Base-by-base conservation (phyloP, 2,888 invertebrate genomes). In the Eupithecia subfuscata region DNA sequence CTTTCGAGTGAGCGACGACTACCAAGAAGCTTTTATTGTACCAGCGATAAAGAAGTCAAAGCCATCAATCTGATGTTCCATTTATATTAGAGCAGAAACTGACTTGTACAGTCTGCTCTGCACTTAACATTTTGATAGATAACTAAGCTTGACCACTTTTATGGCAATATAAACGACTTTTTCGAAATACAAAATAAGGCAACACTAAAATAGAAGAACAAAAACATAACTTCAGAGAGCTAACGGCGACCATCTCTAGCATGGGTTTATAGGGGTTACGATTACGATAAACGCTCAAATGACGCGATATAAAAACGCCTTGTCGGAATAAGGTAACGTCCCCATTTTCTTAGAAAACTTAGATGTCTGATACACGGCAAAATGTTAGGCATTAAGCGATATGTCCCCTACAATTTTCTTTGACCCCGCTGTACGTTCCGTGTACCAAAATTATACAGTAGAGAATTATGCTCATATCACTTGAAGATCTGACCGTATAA, bases 401-500 rank as follows among this genome's bases (percentile, higher is more conserved):
- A 85, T 86, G 86, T 85, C 85, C 85, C 82, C 86, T 83, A 90
- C 89, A 90, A 92, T 92, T 92, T 92, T 90, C 89, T 90, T 90
- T 93, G 93, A 94, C 93, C 93, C 89, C 87, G 84, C 84, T 87
- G 84, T 89, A 89, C 89, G 88, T 90, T 88, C 85, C 85, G 89
- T 88, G 89, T 87, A 90, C 91, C 88, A 91, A 91, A 92, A 91
- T 93, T 89, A 92, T 87, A 90, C 88, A 87, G 92, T 88, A 87
- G 89, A 91, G 91, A 90, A 90, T 68, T 91, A 91, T 87, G 90
- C 87, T 89, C 89, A 86, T 94, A 94, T 94, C 94, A 88, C 87
- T 88, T 85, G 83, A 84, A 84, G 90, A 94, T 94, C 94, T 91
- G 89, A 88, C 91, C 90, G 90, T 92, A 91, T 93, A 93, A 94